Conservation (phyloP, 2,888 invertebrate genomes). For the Nasonia oneida region DNA sequence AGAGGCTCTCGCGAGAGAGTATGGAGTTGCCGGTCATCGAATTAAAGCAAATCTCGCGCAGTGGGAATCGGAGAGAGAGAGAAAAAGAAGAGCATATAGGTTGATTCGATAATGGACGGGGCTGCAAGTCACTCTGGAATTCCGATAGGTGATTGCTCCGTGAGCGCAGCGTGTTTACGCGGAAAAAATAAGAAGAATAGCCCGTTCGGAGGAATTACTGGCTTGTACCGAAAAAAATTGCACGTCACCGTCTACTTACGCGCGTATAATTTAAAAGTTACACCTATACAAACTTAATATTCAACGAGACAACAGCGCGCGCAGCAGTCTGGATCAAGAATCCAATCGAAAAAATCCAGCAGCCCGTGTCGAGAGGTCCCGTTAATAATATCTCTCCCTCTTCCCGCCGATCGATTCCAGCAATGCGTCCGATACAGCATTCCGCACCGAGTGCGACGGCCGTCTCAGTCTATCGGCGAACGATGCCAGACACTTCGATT, state of each 20-base stretch:
- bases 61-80: background rate
- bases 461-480: constrained; percentile 52
- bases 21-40: background rate
- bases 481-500: constrained; percentile 33
- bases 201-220: no score
- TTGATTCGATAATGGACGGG: background rate
- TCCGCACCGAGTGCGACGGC: background rate
- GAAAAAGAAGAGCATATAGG: background rate
- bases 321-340: background rate
- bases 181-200: background rate
- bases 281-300: background rate
- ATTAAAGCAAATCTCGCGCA: background rate
- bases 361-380: background rate
- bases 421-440: background rate
- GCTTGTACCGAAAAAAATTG: no score
- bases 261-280: background rate
- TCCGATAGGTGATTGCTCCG: background rate
- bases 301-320: background rate
- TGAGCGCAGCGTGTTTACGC: background rate
- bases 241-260: no score
- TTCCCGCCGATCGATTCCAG: constrained; percentile 19
- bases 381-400: background rate
- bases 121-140: constrained; percentile 36
- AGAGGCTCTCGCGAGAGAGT: background rate
- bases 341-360: background rate